Percentiles rank a stretch among this genome's conserved stretches.
These are phyloP conservation scores for Labroides dimidiatus DNA, from an alignment of 2,797 vertebrate genomes.

Conservation along the genomic window DNA sequence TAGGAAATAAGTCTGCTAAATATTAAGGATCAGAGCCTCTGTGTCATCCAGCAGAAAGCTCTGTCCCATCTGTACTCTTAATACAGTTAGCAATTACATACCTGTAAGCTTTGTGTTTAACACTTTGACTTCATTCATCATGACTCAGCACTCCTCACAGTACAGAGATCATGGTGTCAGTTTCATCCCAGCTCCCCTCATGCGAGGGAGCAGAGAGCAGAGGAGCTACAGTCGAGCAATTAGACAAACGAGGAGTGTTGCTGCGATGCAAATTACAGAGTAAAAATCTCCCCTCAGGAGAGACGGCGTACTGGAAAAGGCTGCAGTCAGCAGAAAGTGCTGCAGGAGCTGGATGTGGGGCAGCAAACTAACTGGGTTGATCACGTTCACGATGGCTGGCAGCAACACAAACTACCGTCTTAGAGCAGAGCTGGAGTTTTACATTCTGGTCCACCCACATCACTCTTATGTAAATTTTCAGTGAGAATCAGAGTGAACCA, in stretches of 20 bases:
- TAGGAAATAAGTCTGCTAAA: neutral
- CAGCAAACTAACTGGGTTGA: slow-evolving; percentile 18
- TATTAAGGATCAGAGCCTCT: slow-evolving; percentile 5
- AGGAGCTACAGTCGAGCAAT: slow-evolving; percentile 26
- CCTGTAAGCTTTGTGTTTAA: neutral
- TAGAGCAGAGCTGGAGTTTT: neutral
- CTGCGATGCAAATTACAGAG: slow-evolving; percentile 50
- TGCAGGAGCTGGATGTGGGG: slow-evolving; percentile 1
- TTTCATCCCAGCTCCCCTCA: neutral
- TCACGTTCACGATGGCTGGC: neutral
- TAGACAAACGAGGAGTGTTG: slow-evolving; percentile 36
- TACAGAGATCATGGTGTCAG: slow-evolving; percentile 23
- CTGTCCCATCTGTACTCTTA: neutral
- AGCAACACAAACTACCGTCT: neutral
- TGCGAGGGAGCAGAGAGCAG: slow-evolving; percentile 6
- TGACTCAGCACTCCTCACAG: slow-evolving; percentile 12
- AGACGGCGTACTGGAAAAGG: slow-evolving; percentile 20
- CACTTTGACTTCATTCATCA: slow-evolving; percentile 10
- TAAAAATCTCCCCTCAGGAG: slow-evolving; percentile 24
- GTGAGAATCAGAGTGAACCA: neutral
- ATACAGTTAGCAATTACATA: neutral
- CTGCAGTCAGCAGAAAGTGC: slow-evolving; percentile 42
- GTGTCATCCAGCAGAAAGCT: neutral
- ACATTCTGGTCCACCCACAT: no score
- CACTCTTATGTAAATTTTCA: no score